A percentile compares a stretch with the other conserved stretches of the same genome.
These are phyloP conservation scores for Oasisia sp. DNA, from an alignment of 2,888 invertebrate genomes.

Conservation along the genomic window DNA sequence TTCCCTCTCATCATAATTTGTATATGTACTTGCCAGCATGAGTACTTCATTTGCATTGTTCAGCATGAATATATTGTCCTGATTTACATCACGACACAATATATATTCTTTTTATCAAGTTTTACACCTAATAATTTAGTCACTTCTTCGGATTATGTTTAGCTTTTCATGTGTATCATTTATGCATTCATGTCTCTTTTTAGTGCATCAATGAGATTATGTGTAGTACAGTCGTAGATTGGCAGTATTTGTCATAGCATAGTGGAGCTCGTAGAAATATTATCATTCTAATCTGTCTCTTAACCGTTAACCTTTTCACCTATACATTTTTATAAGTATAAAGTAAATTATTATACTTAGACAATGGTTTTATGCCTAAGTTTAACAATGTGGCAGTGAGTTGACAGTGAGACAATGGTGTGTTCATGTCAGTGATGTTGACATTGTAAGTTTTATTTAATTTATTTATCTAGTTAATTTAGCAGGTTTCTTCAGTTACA, in stretches of 20 bases:
- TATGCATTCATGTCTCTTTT: neutral
- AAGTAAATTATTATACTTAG: neutral
- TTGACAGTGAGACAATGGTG: neutral
- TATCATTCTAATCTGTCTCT: neutral
- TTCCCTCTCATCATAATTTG: neutral
- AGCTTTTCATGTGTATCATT: neutral
- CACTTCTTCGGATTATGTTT: neutral
- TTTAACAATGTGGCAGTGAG: neutral
- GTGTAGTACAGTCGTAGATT: neutral
- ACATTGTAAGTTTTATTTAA: neutral
- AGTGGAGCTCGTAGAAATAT: neutral
- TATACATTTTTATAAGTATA: neutral
- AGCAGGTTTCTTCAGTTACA: too few species aligned
- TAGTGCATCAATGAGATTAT: neutral
- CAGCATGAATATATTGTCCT: neutral
- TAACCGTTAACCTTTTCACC: neutral
- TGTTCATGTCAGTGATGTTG: neutral
- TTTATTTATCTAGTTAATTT: too few species aligned
- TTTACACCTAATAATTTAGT: neutral
- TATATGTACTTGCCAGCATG: neutral
- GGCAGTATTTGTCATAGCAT: neutral
- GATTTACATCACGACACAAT: neutral
- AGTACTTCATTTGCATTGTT: neutral
- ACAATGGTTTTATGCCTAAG: neutral
- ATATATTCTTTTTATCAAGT: neutral